Percentiles rank a stretch among this genome's conserved stretches.
These are phyloP conservation scores for Nerophis lumbriciformis DNA, from an alignment of 2,113 vertebrate genomes.

Conservation along the genomic window DNA sequence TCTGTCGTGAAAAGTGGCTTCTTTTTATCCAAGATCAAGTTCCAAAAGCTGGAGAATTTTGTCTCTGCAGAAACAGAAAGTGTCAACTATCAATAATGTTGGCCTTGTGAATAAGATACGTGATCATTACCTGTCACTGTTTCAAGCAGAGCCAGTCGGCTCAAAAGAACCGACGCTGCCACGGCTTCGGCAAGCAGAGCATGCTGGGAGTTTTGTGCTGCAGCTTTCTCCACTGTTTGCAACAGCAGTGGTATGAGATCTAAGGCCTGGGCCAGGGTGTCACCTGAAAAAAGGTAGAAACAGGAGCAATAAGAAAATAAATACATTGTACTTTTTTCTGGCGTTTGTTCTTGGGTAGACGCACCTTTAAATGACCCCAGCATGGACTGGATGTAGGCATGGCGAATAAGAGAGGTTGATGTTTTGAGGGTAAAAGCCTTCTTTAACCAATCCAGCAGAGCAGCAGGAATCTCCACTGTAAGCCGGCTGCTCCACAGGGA, in stretches of 20 bases:
- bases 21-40: conserved; percentile 89
- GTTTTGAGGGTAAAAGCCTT: conserved; percentile 94
- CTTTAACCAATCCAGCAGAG: conserved; percentile 88
- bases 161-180: conserved; percentile 85
- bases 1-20: conserved; percentile 92
- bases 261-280: conserved; percentile 80
- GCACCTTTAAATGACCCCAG: conserved; percentile 89
- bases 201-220: conserved; percentile 86
- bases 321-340: fast-evolving
- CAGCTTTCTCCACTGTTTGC: conserved; percentile 90
- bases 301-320: neutral
- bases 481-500: conserved; percentile 89
- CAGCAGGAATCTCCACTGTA: conserved; percentile 80
- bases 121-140: conserved; percentile 77
- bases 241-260: conserved; percentile 82
- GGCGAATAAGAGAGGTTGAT: conserved; percentile 86
- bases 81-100: neutral
- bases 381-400: conserved; percentile 92
- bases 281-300: conserved; percentile 67
- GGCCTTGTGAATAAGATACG: neutral
- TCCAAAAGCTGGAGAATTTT: conserved; percentile 87
- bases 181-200: conserved; percentile 81
- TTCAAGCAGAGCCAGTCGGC: conserved; percentile 81
- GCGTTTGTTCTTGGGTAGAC: neutral
- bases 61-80: conserved; percentile 71